Percentiles rank a stretch among this genome's conserved stretches.
Evolutionary conservation across 2,113 vertebrate genomes (phyloP).

Genomic region (Tringa solitaria): DNA sequence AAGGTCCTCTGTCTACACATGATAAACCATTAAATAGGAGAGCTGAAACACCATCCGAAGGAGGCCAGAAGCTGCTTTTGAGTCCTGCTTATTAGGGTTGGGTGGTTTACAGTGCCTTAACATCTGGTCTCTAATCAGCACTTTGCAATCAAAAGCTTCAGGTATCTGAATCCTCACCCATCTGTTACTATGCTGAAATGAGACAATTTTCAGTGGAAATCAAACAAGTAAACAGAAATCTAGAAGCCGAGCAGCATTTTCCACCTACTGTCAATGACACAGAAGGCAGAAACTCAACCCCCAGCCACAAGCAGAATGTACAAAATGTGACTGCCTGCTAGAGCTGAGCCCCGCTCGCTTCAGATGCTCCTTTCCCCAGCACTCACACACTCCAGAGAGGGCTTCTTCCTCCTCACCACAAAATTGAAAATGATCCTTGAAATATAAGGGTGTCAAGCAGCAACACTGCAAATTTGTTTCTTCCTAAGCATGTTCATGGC

Average conservation of each 20-base stretch:
- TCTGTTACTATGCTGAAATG: background rate
- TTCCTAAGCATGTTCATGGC: background rate
- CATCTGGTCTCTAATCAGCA: background rate
- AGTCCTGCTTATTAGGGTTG: background rate
- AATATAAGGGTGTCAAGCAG: background rate
- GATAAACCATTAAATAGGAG: background rate
- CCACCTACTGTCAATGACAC: background rate
- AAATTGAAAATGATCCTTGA: background rate
- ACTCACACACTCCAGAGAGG: background rate
- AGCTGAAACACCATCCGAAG: background rate
- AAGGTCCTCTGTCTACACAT: background rate
- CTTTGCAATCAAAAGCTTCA: background rate
- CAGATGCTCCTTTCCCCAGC: background rate
- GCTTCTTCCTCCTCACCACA: background rate
- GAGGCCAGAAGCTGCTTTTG: background rate
- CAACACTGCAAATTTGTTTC: background rate
- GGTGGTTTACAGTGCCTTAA: background rate
- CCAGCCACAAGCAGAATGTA: background rate
- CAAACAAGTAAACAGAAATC: background rate
- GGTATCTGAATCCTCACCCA: background rate
- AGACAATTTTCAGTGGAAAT: background rate
- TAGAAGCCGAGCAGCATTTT: background rate
- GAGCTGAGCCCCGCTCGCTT: background rate
- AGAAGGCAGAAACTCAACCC: constrained; percentile 11
- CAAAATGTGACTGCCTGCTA: background rate